Conservation (phyloP, 2,113 vertebrate species). For the Bungarus multicinctus region DNA sequence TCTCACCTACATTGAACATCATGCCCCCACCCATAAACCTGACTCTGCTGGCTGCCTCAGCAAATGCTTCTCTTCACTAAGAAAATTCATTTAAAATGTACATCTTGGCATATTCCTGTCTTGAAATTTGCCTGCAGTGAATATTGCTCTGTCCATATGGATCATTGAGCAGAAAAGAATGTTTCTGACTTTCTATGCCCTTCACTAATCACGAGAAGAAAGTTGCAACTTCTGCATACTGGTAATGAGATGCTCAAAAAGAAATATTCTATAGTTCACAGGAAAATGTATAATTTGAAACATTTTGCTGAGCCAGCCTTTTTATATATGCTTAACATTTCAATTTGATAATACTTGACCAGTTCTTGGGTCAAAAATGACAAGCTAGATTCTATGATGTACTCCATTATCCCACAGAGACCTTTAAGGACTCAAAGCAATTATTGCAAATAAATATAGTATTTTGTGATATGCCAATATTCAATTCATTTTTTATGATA, state of each 20-base stretch:
- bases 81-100: conserved; percentile 56
- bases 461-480: not conserved
- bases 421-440: not conserved
- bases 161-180: conserved; percentile 67
- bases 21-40: not conserved
- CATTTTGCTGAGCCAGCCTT: conserved; percentile 28
- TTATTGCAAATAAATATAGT: not conserved
- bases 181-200: conserved; percentile 61
- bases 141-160: conserved; percentile 58
- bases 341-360: conserved; percentile 21
- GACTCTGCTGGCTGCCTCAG: conserved; percentile 2
- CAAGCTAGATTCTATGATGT: not conserved
- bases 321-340: conserved; percentile 19
- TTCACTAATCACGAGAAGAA: conserved; percentile 59
- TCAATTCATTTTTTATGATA: not conserved
- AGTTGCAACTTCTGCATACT: conserved; percentile 52
- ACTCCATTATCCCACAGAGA: not conserved
- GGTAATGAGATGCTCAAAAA: conserved; percentile 50
- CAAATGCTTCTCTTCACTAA: conserved; percentile 55
- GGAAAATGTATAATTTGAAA: conserved; percentile 1
- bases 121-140: conserved; percentile 59
- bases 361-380: not conserved
- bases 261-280: conserved; percentile 21
- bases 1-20: not conserved
- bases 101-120: conserved; percentile 50